These are phyloP conservation scores for Larimichthys polyactis DNA, from an alignment of 2,113 vertebrate species.

Conservation along the genomic window DNA sequence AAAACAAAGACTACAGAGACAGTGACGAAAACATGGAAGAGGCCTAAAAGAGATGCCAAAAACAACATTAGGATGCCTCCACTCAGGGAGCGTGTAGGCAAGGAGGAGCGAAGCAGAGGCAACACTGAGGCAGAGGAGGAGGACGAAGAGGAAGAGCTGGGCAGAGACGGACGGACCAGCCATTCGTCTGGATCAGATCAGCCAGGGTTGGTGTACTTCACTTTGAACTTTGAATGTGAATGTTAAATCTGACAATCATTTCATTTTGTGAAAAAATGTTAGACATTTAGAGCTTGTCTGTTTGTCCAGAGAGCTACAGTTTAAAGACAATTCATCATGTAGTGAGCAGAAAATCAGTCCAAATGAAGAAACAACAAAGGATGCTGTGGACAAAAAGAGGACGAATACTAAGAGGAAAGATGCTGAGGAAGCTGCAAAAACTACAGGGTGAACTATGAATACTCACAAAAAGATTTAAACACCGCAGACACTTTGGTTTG, in stretches of 20 bases:
- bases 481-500: neutral
- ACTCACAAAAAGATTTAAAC: neutral
- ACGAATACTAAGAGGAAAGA: neutral
- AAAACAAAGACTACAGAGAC: neutral
- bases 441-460: neutral
- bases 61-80: neutral
- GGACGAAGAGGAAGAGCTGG: neutral
- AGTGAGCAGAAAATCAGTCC: neutral
- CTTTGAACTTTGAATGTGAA: neutral
- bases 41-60: neutral
- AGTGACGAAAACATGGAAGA: neutral
- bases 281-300: neutral
- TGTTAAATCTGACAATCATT: neutral
- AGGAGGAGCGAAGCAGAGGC: conserved; percentile 17
- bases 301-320: neutral
- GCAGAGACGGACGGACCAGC: neutral
- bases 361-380: neutral
- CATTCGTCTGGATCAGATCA: conserved; percentile 13
- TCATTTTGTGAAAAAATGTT: neutral
- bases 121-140: conserved; percentile 24
- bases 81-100: conserved; percentile 3
- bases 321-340: neutral
- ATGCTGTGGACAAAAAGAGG: neutral
- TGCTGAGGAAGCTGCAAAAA: neutral
- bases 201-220: conserved; percentile 24